phyloP scores from a whole-genome alignment of 2,113 vertebrate genomes.

The Vidua chalybeata region DNA sequence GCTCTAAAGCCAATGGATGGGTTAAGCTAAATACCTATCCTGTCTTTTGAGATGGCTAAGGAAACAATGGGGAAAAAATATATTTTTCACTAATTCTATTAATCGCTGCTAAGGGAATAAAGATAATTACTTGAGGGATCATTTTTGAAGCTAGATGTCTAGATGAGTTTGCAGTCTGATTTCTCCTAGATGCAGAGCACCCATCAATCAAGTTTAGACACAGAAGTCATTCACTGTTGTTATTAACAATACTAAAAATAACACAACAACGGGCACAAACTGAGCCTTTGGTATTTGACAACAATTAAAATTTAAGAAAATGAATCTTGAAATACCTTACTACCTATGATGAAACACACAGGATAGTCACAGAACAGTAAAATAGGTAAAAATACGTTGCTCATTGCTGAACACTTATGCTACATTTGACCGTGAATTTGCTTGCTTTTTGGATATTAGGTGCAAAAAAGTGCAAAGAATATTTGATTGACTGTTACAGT shows the following conservation, averaged over 20 bases:
- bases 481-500: slow-evolving; percentile 52
- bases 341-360: slow-evolving; percentile 1
- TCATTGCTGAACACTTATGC: slow-evolving; percentile 58
- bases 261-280: slow-evolving; percentile 6
- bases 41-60: not conserved
- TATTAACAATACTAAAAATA: not conserved
- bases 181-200: slow-evolving; percentile 30
- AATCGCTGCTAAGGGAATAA: not conserved
- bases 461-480: slow-evolving; percentile 64
- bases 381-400: slow-evolving; percentile 31
- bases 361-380: slow-evolving; percentile 28
- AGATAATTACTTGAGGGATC: not conserved
- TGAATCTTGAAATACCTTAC: not conserved
- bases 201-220: not conserved
- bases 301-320: not conserved
- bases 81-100: not conserved
- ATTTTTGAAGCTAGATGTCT: not conserved
- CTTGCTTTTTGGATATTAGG: slow-evolving; percentile 50
- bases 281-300: slow-evolving; percentile 53
- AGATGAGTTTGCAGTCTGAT: not conserved
- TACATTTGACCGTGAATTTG: slow-evolving; percentile 59
- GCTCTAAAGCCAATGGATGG: not conserved
- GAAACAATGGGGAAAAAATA: not conserved
- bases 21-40: not conserved
- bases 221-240: not conserved